phyloP scores from a whole-genome alignment of 2,888 invertebrate genomes.

The Pogonocherus hispidulus region DNA sequence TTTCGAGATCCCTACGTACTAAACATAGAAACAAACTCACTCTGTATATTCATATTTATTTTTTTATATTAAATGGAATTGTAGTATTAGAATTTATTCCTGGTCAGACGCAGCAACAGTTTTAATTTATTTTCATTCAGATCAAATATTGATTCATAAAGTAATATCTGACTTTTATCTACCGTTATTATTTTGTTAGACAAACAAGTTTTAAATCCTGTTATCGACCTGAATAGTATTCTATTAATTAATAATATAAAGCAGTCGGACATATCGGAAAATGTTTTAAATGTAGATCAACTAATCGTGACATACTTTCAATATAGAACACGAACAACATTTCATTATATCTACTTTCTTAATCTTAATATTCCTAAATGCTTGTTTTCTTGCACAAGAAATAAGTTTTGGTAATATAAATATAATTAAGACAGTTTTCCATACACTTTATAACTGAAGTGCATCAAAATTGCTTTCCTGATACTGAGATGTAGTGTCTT shows the following conservation, averaged over 20 bases:
- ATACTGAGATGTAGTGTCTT: not conserved
- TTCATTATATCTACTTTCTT: slow-evolving; percentile 66
- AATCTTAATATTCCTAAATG: slow-evolving; percentile 55
- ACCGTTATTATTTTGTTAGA: slow-evolving; percentile 1
- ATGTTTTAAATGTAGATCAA: slow-evolving; percentile 61
- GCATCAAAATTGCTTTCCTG: slow-evolving; percentile 33
- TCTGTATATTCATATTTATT: no score
- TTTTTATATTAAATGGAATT: no score
- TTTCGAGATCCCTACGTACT: no score
- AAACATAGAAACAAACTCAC: no score
- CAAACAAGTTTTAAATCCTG: slow-evolving; percentile 25
- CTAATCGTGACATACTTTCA: slow-evolving; percentile 59
- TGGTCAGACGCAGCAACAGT: no score
- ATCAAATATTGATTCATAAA: no score
- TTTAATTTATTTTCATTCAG: no score
- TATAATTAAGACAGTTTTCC: slow-evolving; percentile 7
- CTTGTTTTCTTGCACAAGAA: slow-evolving; percentile 32
- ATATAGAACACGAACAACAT: slow-evolving; percentile 62
- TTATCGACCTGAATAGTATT: slow-evolving; percentile 33
- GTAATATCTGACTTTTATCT: no score
- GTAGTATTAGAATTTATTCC: no score
- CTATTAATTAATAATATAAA: slow-evolving; percentile 9
- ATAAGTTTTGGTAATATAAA: slow-evolving; percentile 41
- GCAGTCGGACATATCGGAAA: slow-evolving; percentile 28
- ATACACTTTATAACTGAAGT: slow-evolving; percentile 5